Evolutionary conservation across 2,888 invertebrate species (phyloP).

Genomic region (Eupelmus urozonus): DNA sequence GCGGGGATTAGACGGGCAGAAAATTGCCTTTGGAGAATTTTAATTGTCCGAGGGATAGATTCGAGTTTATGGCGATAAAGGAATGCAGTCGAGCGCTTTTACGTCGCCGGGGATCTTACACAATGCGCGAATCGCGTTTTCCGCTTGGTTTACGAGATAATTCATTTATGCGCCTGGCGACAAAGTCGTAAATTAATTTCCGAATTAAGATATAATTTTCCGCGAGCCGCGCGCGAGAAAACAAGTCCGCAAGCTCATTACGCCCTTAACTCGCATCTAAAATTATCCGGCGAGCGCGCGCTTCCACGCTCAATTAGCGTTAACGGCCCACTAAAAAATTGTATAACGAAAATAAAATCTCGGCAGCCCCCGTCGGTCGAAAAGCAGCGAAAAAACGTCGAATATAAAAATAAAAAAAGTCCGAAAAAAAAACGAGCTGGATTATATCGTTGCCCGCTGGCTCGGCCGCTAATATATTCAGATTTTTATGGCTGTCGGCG

Average conservation of each 20-base stretch:
- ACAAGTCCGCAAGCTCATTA: background rate
- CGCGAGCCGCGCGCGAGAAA: background rate
- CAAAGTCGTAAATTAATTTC: no score
- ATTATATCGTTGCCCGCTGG: constrained; percentile 68
- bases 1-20: no score
- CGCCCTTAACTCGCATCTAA: constrained; percentile 4
- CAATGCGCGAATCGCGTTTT: no score
- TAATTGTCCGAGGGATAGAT: no score
- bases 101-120: no score
- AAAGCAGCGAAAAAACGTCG: background rate
- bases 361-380: background rate
- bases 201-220: no score
- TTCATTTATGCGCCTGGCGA: no score
- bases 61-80: no score
- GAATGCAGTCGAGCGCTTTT: no score
- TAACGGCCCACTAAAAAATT: background rate
- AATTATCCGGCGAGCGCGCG: background rate
- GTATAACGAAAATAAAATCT: background rate
- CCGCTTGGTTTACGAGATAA: no score
- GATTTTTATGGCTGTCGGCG: constrained; percentile 76
- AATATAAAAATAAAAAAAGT: background rate
- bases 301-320: constrained; percentile 20
- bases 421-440: constrained; percentile 36
- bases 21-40: no score
- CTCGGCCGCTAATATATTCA: constrained; percentile 76